A percentile compares a stretch with the other conserved stretches of the same genome.
Evolutionary conservation across 2,797 vertebrate species (phyloP).

Genomic region (Sebastes nivosus): DNA sequence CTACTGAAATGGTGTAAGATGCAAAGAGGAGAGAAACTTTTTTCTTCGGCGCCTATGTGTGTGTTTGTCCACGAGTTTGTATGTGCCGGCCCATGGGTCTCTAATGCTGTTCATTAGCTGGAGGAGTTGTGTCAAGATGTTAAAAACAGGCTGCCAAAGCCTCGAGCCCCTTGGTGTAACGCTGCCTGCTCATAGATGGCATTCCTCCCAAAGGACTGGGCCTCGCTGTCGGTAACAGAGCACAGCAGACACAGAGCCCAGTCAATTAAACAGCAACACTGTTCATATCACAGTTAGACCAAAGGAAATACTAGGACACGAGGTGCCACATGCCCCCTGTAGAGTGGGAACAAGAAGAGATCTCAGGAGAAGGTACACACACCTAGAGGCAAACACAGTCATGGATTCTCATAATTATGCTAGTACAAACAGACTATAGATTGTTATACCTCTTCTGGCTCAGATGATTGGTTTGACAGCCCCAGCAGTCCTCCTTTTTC

Average conservation of each 20-base stretch:
- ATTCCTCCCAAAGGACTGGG: constrained; percentile 47
- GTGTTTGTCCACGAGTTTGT: constrained; percentile 16
- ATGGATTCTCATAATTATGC: constrained; percentile 9
- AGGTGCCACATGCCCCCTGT: not conserved
- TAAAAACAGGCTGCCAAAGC: constrained; percentile 58
- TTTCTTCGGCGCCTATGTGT: not conserved
- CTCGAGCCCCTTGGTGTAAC: constrained; percentile 46
- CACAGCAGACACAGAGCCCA: constrained; percentile 41
- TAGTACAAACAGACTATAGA: not conserved
- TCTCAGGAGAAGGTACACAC: not conserved
- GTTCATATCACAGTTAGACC: constrained; percentile 40
- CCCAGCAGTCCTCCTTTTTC: not conserved
- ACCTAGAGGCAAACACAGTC: not conserved
- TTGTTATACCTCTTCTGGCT: not conserved
- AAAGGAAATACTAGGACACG: constrained; percentile 41
- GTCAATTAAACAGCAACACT: constrained; percentile 55
- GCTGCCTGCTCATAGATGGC: constrained; percentile 48
- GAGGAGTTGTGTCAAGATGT: constrained; percentile 66
- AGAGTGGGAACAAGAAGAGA: not conserved
- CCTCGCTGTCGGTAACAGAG: constrained; percentile 49
- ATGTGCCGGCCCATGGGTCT: constrained; percentile 33
- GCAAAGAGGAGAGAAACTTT: not conserved
- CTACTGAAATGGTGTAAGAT: not conserved
- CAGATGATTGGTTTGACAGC: constrained; percentile 1
- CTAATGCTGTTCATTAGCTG: constrained; percentile 65